Conservation (phyloP, 2,888 invertebrate species). For the Augiades crinisus region DNA sequence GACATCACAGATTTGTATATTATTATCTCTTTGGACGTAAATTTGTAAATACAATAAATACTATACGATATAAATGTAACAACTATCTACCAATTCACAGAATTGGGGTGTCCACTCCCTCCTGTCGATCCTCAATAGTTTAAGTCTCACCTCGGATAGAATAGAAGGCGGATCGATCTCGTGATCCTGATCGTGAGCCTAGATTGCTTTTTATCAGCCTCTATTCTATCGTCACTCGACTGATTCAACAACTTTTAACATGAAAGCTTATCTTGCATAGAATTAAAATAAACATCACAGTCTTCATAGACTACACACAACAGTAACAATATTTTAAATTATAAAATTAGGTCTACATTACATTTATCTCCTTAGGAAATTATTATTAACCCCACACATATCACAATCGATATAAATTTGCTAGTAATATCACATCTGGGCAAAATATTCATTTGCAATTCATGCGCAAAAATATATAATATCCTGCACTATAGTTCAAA, state of each 20-base stretch:
- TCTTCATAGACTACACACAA: slow-evolving; percentile 10
- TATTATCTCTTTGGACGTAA: slow-evolving; percentile 43
- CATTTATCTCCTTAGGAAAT: not conserved
- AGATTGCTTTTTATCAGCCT: not conserved
- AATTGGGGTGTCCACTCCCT: not conserved
- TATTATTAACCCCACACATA: not conserved
- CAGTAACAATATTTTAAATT: slow-evolving; percentile 12
- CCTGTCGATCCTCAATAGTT: not conserved
- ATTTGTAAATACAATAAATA: slow-evolving; percentile 33
- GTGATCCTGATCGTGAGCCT: no score
- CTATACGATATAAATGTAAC: slow-evolving; percentile 17
- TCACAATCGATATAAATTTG: slow-evolving; percentile 1
- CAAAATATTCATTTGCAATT: no score
- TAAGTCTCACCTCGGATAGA: no score
- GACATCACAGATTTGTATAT: slow-evolving; percentile 39
- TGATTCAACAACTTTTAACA: not conserved
- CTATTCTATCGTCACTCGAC: not conserved
- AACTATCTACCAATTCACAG: not conserved
- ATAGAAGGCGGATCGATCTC: no score
- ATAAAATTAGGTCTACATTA: not conserved
- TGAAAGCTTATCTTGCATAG: not conserved
- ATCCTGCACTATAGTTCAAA: not conserved
- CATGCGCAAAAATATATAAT: not conserved
- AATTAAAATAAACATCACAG: slow-evolving; percentile 17
- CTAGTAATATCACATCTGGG: not conserved